phyloP scores from a whole-genome alignment of 2,797 vertebrate species.

The Potorous gilbertii region DNA sequence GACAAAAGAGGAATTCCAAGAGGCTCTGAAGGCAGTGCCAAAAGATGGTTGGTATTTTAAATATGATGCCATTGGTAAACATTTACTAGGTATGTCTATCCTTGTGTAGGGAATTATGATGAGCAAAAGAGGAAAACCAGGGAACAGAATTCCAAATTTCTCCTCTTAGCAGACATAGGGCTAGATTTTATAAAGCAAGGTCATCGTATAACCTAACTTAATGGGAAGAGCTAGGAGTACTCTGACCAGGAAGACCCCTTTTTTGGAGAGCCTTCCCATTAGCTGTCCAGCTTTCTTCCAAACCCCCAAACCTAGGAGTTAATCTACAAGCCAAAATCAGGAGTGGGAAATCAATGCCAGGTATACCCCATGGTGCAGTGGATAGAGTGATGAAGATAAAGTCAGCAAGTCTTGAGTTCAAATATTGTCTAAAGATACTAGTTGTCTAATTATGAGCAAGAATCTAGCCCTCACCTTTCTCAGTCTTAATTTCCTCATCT shows the following conservation, averaged over 20 bases:
- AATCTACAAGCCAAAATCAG: neutral
- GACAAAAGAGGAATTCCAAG: constrained; percentile 58
- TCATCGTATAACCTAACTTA: neutral
- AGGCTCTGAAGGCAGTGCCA: constrained; percentile 26
- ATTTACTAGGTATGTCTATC: neutral
- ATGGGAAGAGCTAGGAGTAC: neutral
- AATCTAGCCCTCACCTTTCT: neutral
- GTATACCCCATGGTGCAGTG: neutral
- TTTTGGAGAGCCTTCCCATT: neutral
- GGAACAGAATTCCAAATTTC: neutral
- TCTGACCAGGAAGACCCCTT: neutral
- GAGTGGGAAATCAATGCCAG: neutral
- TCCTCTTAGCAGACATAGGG: neutral
- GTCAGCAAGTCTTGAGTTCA: neutral
- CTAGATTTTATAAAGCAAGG: neutral
- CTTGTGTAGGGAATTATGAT: neutral
- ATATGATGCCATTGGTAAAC: constrained; percentile 22
- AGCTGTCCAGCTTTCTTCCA: neutral
- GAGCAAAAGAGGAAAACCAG: neutral
- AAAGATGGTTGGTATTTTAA: constrained; percentile 61
- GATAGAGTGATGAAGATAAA: neutral
- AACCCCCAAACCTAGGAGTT: neutral
- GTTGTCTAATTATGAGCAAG: neutral
- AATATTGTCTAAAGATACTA: neutral
- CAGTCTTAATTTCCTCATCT: neutral